Evolutionary conservation across 1,140 invertebrate genomes (phyloP).

Genomic region (Papilio glaucus): DNA sequence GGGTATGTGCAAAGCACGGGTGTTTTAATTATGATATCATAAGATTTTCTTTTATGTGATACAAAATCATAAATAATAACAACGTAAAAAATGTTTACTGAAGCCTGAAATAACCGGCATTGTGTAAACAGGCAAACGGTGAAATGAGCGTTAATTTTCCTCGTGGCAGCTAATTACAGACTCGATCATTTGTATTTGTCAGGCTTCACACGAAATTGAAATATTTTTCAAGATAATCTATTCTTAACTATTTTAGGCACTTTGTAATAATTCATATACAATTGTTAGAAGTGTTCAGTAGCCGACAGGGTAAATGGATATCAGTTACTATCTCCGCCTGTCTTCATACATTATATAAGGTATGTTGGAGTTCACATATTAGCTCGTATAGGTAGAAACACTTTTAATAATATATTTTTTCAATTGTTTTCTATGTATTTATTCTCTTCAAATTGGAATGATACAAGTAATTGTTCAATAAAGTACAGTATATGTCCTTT

Average conservation of each 20-base stretch:
- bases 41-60: background rate
- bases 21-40: background rate
- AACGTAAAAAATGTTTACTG: constrained; percentile 1
- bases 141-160: constrained; percentile 10
- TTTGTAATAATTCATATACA: background rate
- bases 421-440: no score
- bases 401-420: no score
- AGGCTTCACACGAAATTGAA: constrained; percentile 4
- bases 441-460: no score
- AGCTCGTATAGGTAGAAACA: no score
- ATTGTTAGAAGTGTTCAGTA: no score
- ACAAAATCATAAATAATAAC: constrained; percentile 10
- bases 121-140: constrained; percentile 7
- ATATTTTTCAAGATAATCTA: constrained; percentile 4
- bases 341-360: no score
- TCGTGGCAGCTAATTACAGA: constrained; percentile 18
- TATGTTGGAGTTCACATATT: no score
- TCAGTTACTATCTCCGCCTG: no score
- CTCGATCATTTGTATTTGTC: constrained; percentile 13
- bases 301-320: no score
- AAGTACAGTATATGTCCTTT: no score
- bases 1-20: background rate
- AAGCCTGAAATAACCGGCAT: background rate
- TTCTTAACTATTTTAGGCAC: background rate
- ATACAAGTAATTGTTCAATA: no score